Evolutionary conservation across 2,888 invertebrate genomes (phyloP).

Genomic region (Mongoloraphidia duomilia): DNA sequence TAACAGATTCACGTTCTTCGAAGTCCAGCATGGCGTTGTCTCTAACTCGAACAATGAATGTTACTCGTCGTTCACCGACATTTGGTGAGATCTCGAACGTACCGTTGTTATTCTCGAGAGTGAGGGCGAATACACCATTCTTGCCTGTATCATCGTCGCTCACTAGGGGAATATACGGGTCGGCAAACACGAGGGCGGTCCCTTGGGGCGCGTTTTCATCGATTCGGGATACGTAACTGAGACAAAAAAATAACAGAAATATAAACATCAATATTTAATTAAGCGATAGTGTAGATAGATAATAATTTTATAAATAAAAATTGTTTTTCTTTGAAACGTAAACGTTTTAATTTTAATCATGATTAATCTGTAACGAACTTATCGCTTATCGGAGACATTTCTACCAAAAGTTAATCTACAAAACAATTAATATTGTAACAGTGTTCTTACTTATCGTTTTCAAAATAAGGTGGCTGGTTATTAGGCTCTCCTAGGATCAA

Average conservation of each 20-base stretch:
- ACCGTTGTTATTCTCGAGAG: conserved; percentile 64
- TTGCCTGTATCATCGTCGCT: conserved; percentile 69
- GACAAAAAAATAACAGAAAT: conserved; percentile 17
- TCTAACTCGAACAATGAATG: conserved; percentile 70
- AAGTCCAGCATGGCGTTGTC: conserved; percentile 74
- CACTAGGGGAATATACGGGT: conserved; percentile 56
- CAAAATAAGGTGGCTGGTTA: conserved; percentile 65
- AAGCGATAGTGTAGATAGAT: background rate
- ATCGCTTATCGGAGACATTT: too few relatives aligned
- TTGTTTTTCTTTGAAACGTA: too few relatives aligned
- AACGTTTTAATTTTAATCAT: too few relatives aligned
- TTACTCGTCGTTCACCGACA: conserved; percentile 62
- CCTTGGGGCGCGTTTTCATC: conserved; percentile 74
- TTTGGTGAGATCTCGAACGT: conserved; percentile 80
- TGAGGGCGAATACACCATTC: conserved; percentile 67
- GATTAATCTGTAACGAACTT: too few relatives aligned
- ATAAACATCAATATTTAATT: background rate
- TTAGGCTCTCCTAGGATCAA: conserved; percentile 65
- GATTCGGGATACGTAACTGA: conserved; percentile 58
- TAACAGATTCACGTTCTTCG: conserved; percentile 60
- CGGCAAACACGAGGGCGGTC: conserved; percentile 54
- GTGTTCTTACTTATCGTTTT: conserved; percentile 54
- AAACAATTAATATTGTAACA: background rate
- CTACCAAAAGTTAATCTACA: too few relatives aligned
- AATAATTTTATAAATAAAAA: background rate